Conservation (phyloP, 2,797 vertebrate genomes). For the Discoglossus pictus region DNA sequence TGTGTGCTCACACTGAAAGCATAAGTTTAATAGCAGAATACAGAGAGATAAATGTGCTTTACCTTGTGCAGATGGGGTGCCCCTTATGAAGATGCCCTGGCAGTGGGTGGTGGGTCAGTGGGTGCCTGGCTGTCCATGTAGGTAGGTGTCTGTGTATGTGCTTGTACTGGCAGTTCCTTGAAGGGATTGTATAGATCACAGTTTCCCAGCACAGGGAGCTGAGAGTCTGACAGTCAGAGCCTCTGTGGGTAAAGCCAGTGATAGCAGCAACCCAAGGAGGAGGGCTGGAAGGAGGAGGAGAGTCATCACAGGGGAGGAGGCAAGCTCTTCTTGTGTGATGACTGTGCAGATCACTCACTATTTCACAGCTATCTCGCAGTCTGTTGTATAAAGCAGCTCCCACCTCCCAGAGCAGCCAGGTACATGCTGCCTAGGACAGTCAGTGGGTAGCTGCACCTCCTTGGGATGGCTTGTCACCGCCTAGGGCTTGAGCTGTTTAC, state of each 20-base stretch:
- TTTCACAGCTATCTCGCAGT: conserved; percentile 16
- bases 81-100: conserved; percentile 41
- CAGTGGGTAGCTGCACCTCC: not conserved
- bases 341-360: conserved; percentile 42
- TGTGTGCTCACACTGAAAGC: conserved; percentile 12
- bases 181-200: conserved; percentile 26
- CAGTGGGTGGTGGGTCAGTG: conserved; percentile 20
- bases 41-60: conserved; percentile 33
- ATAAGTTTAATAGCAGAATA: conserved; percentile 11
- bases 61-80: conserved; percentile 35
- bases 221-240: conserved; percentile 31
- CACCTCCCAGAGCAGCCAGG: no score
- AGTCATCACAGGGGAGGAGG: conserved; percentile 34
- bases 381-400: no score
- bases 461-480: conserved; percentile 27
- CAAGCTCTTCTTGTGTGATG: conserved; percentile 36
- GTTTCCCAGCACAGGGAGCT: conserved; percentile 37
- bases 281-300: conserved; percentile 30
- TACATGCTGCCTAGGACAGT: no score
- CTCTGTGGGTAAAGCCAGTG: conserved; percentile 25
- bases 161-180: conserved; percentile 17
- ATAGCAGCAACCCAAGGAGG: conserved; percentile 31
- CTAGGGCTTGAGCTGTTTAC: conserved; percentile 28
- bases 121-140: conserved; percentile 25
- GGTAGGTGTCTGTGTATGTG: conserved; percentile 23